These are phyloP conservation scores for Synanthedon myopaeformis DNA, from an alignment of 2,888 invertebrate genomes.

Conservation along the genomic window DNA sequence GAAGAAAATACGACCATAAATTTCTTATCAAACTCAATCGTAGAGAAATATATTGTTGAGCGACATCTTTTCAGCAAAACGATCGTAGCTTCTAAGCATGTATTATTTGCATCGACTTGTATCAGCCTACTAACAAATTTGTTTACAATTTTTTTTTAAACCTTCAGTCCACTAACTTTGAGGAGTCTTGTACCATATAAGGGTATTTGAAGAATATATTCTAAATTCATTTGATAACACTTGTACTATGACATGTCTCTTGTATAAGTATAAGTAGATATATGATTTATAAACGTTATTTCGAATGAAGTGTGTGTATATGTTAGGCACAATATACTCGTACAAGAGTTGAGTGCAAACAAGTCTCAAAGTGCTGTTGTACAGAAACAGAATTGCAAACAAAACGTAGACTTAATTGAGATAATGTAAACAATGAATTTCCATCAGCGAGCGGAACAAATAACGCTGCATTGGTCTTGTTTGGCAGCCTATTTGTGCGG, in stretches of 20 bases:
- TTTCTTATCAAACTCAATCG: too few relatives aligned
- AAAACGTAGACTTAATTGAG: constrained; percentile 64
- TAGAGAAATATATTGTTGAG: too few relatives aligned
- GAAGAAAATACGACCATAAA: too few relatives aligned
- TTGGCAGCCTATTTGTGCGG: constrained; percentile 11
- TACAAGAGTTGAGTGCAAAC: constrained; percentile 27
- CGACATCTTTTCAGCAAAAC: too few relatives aligned
- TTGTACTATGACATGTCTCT: not conserved
- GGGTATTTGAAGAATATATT: too few relatives aligned
- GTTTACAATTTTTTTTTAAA: too few relatives aligned
- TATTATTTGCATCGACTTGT: too few relatives aligned
- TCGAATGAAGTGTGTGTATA: constrained; percentile 1
- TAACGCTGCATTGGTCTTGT: constrained; percentile 21
- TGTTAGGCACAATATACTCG: not conserved
- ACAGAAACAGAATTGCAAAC: constrained; percentile 38
- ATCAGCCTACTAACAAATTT: too few relatives aligned
- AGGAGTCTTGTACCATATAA: too few relatives aligned
- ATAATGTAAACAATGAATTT: constrained; percentile 59
- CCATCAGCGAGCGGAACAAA: constrained; percentile 41
- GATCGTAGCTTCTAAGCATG: too few relatives aligned
- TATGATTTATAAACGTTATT: constrained; percentile 4
- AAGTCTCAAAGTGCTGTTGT: constrained; percentile 48
- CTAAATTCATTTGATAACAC: too few relatives aligned
- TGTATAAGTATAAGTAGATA: constrained; percentile 1
- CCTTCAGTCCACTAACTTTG: too few relatives aligned